These are phyloP conservation scores for Willisornis vidua DNA, from an alignment of 2,113 vertebrate species.

Conservation along the genomic window DNA sequence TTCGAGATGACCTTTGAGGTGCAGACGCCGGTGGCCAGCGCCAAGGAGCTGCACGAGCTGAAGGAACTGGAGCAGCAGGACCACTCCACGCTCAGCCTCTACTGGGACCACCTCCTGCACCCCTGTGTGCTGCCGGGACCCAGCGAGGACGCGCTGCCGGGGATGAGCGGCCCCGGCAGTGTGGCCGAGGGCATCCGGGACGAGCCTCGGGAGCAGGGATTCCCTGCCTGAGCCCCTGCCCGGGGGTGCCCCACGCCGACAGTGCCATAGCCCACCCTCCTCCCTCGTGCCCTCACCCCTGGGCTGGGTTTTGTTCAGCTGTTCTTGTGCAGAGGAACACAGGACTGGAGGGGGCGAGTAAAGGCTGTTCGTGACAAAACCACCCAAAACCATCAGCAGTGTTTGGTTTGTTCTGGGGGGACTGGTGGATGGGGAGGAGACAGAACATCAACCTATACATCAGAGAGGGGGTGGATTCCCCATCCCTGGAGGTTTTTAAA, in stretches of 20 bases:
- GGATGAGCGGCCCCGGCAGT: background rate
- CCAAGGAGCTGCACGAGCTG: constrained; percentile 68
- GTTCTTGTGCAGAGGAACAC: background rate
- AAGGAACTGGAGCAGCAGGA: constrained; percentile 48
- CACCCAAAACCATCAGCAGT: rapidly evolving
- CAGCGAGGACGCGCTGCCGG: background rate
- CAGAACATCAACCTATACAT: background rate
- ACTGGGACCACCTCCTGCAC: constrained; percentile 58
- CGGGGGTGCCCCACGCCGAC: background rate
- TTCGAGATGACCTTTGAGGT: constrained; percentile 85
- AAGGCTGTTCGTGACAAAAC: background rate
- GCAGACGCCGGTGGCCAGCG: constrained; percentile 72
- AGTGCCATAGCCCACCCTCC: constrained; percentile 20
- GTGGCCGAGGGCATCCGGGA: background rate
- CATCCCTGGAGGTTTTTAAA: too few relatives aligned
- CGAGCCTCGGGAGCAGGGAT: background rate
- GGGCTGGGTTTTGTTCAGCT: background rate
- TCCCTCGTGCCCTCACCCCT: background rate
- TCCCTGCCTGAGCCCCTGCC: background rate
- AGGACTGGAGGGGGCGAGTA: background rate
- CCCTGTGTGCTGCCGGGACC: background rate
- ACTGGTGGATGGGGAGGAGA: rapidly evolving
- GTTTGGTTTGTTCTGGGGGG: background rate
- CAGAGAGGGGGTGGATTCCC: too few relatives aligned
- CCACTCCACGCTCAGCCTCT: constrained; percentile 47